phyloP scores from a whole-genome alignment of 2,797 vertebrate genomes.

The Myotis daubentonii region DNA sequence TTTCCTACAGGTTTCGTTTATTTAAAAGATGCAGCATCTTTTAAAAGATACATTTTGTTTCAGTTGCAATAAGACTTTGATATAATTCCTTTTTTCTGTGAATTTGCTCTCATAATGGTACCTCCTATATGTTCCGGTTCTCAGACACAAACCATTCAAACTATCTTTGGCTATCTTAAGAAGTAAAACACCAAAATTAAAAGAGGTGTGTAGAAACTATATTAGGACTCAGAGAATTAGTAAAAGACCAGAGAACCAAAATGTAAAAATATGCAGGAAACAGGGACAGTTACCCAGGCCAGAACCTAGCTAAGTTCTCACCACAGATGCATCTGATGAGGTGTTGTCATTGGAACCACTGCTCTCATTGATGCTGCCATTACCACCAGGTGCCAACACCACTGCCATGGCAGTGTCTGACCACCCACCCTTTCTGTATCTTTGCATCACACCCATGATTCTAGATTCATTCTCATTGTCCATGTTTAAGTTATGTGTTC shows the following conservation, averaged over 20 bases:
- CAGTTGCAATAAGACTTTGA: neutral
- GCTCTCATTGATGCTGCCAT: neutral
- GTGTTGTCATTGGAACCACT: neutral
- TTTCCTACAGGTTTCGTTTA: slow-evolving; percentile 7
- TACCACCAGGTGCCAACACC: too few species aligned
- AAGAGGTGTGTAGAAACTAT: neutral
- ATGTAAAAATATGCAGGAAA: neutral
- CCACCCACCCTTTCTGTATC: neutral
- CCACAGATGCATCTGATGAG: neutral
- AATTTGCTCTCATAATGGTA: neutral
- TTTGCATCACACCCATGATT: neutral
- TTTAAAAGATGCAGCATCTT: neutral
- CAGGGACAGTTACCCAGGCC: neutral
- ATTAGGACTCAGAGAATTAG: neutral
- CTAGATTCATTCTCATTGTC: neutral
- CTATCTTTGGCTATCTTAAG: neutral
- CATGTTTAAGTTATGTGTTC: neutral
- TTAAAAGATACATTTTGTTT: slow-evolving; percentile 46
- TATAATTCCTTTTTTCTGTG: neutral
- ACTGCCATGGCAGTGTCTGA: neutral
- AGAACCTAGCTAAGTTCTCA: neutral
- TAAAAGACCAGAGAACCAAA: neutral
- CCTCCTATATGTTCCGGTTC: neutral
- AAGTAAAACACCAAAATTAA: neutral
- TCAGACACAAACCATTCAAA: neutral